Evolutionary conservation across 2,797 vertebrate species (phyloP), one percentile per base, ranked within the genome.

Genomic region (Chloroceryle inda): DNA sequence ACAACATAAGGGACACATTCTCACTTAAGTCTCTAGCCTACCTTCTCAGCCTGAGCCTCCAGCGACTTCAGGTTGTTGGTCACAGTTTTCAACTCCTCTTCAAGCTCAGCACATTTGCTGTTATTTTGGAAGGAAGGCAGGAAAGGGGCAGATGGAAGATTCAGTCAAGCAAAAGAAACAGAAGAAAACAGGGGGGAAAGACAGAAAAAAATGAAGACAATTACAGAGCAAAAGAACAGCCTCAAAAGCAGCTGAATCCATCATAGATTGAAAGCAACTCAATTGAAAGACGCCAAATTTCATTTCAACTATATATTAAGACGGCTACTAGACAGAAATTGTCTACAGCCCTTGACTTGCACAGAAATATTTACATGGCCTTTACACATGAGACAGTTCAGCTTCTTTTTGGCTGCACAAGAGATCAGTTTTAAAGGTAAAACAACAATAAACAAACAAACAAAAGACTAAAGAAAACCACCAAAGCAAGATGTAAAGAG

Each of bases 21-120:
- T 97, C 90, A 84, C 17, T 0, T n/a, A 84, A 69, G 77, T 95
- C 95, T 96, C 96, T 96, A 97, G 97, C 99, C 98, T 99, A 99
- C 99, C 99, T 99, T 99, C 98, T 99, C 99, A 97, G 99, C 99
- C 99, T 99, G 99, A 99, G 99, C 99, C 98, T 99, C 99, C 99
- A 99, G 99, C 97, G 99, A 99, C 99, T 99, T 99, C 99, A 99
- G 98, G 98, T 99, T 99, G 99, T 99, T 99, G 98, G 99, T 99
- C 99, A 99, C 99, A 98, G 99, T 99, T 99, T 99, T 99, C 99
- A 99, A 99, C 97, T 99, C 99, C 98, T 99, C 99, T 99, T 99
- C 99, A 99, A 99, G 99, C 98, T 99, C 99, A 98, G 99, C 97
- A 98, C 99, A 99, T 99, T 99, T 99, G 99, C 99, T 99, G 99